Percentiles rank a stretch among this genome's conserved stretches.
These are phyloP conservation scores for Diglossa cyanea DNA, from an alignment of 2,797 vertebrate genomes.

Conservation along the genomic window DNA sequence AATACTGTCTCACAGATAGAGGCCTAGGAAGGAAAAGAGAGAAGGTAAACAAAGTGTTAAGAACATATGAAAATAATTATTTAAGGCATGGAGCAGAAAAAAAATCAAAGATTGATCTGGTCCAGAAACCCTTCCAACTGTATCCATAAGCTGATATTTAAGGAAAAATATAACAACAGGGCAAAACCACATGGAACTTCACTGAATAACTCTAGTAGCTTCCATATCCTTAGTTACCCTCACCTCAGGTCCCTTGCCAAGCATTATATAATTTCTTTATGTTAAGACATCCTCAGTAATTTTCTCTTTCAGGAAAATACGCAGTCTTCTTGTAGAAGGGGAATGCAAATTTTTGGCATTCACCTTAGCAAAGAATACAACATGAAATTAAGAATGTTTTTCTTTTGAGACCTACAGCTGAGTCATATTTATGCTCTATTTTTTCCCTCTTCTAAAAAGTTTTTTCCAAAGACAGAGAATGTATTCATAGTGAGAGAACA, in stretches of 20 bases:
- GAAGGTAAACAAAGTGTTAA: neutral
- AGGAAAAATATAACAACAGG: neutral
- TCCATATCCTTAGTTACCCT: neutral
- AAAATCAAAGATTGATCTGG: neutral
- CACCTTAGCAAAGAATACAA: neutral
- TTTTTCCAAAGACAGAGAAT: neutral
- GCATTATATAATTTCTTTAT: neutral
- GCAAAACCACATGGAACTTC: neutral
- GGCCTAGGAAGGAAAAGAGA: neutral
- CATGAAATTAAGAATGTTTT: neutral
- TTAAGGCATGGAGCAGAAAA: neutral
- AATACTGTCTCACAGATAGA: slow-evolving; percentile 79
- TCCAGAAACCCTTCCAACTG: neutral
- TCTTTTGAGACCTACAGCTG: neutral
- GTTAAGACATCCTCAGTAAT: neutral
- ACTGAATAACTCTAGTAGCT: neutral
- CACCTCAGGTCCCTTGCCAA: neutral
- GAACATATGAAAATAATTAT: neutral
- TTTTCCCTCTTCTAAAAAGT: neutral
- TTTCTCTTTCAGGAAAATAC: neutral
- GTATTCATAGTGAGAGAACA: neutral
- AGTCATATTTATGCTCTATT: neutral
- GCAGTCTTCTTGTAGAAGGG: neutral
- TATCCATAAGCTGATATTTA: neutral
- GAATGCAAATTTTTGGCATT: neutral